Evolutionary conservation across 1,140 invertebrate genomes (phyloP).

Genomic region (Solen grandis): DNA sequence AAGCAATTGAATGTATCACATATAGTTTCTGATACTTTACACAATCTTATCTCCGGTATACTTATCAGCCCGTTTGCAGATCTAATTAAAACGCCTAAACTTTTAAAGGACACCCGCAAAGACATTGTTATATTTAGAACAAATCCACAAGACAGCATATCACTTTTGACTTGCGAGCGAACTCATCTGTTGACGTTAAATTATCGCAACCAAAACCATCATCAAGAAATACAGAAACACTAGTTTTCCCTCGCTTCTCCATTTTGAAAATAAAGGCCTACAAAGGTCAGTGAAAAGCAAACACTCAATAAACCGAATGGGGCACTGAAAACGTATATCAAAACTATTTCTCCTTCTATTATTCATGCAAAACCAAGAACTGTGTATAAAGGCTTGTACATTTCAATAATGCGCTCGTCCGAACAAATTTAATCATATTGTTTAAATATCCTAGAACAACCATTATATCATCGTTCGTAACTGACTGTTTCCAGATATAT

Average conservation of each 20-base stretch:
- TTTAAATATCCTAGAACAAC: constrained; percentile 2
- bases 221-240: constrained; percentile 21
- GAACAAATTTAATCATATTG: constrained; percentile 13
- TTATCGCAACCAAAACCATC: constrained; percentile 21
- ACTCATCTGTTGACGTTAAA: background rate
- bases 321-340: constrained; percentile 16
- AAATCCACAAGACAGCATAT: constrained; percentile 13
- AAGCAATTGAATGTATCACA: background rate
- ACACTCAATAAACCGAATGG: background rate
- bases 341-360: background rate
- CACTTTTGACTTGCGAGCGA: background rate
- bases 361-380: constrained; percentile 17
- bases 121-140: constrained; percentile 11
- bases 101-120: constrained; percentile 5
- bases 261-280: constrained; percentile 18
- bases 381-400: background rate
- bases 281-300: constrained; percentile 18
- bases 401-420: constrained; percentile 13
- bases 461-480: constrained; percentile 37
- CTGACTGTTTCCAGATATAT: constrained; percentile 29
- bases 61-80: background rate
- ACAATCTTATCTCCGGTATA: background rate
- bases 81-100: background rate
- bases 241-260: background rate
- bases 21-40: background rate